Conservation (phyloP, 1,140 invertebrate species). For the Asobara japonica region DNA sequence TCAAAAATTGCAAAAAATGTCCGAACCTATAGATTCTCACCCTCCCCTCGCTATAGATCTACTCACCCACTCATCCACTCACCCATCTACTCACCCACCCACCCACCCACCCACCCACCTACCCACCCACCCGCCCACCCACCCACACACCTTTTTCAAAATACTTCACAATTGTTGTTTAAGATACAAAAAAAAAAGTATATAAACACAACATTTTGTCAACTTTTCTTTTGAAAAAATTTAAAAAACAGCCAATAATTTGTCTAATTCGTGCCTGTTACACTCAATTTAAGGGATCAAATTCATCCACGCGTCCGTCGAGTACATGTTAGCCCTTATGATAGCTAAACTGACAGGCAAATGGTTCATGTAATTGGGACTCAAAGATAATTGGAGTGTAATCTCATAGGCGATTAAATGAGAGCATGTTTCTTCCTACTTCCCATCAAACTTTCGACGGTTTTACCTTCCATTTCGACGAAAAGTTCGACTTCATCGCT, state of each 20-base stretch:
- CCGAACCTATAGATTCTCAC: too few species aligned
- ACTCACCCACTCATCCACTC: too few species aligned
- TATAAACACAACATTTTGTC: neutral
- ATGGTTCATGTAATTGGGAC: neutral
- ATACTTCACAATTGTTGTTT: too few species aligned
- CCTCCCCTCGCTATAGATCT: too few species aligned
- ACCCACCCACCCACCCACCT: too few species aligned
- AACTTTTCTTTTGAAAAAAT: too few species aligned
- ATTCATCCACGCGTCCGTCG: neutral
- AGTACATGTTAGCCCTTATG: neutral
- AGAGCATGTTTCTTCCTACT: neutral
- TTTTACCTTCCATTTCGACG: neutral
- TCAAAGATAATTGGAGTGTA: conserved; percentile 11
- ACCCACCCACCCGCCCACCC: too few species aligned
- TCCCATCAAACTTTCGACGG: neutral
- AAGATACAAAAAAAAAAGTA: too few species aligned
- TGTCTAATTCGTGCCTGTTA: neutral
- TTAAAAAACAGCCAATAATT: too few species aligned
- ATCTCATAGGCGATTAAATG: neutral
- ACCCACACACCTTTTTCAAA: too few species aligned
- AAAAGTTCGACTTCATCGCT: neutral
- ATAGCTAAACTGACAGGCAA: neutral
- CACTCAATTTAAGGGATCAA: neutral
- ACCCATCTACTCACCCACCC: too few species aligned
- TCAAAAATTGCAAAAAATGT: too few species aligned